Base-by-base conservation (phyloP, 2,888 invertebrate genomes). In the Arenicola marina region DNA sequence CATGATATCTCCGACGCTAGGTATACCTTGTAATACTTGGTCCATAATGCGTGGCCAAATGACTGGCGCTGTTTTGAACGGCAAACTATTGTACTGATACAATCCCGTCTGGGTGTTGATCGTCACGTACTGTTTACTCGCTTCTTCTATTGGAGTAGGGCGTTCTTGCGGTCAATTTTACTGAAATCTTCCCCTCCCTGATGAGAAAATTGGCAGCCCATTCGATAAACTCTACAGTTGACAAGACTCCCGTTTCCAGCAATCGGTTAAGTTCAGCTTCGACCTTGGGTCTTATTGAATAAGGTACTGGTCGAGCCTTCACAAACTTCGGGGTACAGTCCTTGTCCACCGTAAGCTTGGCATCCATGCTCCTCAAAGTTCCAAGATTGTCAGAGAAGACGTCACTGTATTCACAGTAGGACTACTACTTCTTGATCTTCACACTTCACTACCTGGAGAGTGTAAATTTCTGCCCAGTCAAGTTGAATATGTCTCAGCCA, bases 291-390 rank as follows among this genome's bases (percentile, higher is more conserved):
- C n/a, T 18, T 38, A 66, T 57, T 3, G 61, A 57, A 53, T 63
- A 71, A 18, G 68, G 67, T n/a, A 72, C 67, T 26, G 68, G 48
- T 46, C 69, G 61, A 15, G 72, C 69, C 38, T 73, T 73, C n/a
- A 58, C 46, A 38, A 69, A 73, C 53, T 61, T 65, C 7, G 66
- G 68, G 3, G 31, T 55, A 2, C 60, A 46, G 31, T 60, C 60
- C 0, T 59, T 58, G 32, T 63, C 59, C n/a, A 65, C 28, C 15
- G 34, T 51, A 18, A 73, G 28, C n/a, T 62, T 53, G 2, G 54
- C 59, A 15, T 18, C 18, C 1, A 54, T 48, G 18, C 43, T 43
- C 26, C 60, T 45, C 21, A 61, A 3, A 15, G 29, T 31, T 2
- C 58, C 61, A n/a, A 57, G 62, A 3, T 29, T 33, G n/a, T 58